A percentile compares a stretch with the other conserved stretches of the same genome.
Evolutionary conservation across 2,797 vertebrate genomes (phyloP).

Genomic region (Arctocebus calabarensis): DNA sequence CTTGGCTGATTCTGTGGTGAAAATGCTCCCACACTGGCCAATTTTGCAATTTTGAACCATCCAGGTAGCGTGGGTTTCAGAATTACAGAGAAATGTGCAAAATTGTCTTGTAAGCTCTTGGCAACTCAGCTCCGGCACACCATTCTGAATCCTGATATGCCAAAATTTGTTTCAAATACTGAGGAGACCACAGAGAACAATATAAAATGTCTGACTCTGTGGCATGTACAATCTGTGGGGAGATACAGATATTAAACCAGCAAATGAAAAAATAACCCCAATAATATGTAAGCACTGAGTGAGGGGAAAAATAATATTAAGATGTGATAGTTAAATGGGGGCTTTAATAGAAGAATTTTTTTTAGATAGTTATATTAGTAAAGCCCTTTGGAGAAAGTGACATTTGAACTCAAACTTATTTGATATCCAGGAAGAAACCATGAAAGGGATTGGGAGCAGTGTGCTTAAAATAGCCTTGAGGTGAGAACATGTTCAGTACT

Average conservation of each 20-base stretch:
- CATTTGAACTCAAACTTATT: background rate
- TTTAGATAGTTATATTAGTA: background rate
- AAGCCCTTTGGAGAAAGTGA: background rate
- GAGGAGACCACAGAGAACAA: background rate
- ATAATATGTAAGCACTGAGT: background rate
- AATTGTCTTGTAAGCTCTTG: background rate
- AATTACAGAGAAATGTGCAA: background rate
- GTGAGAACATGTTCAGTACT: background rate
- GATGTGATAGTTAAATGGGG: background rate
- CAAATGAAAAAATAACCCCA: background rate
- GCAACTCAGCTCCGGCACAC: background rate
- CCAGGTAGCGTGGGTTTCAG: background rate
- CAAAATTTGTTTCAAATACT: slow-evolving; percentile 20
- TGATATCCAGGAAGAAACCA: background rate
- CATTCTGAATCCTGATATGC: background rate
- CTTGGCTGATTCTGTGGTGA: background rate
- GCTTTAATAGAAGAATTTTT: background rate
- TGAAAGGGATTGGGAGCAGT: background rate
- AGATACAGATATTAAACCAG: background rate
- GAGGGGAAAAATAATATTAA: background rate
- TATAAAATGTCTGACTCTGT: background rate
- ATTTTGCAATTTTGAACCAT: background rate
- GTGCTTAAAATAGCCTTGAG: background rate
- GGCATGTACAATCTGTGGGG: background rate
- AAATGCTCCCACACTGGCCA: background rate